Evolutionary conservation across 2,113 vertebrate genomes (phyloP).

Genomic region (Orthochromis indermauri): DNA sequence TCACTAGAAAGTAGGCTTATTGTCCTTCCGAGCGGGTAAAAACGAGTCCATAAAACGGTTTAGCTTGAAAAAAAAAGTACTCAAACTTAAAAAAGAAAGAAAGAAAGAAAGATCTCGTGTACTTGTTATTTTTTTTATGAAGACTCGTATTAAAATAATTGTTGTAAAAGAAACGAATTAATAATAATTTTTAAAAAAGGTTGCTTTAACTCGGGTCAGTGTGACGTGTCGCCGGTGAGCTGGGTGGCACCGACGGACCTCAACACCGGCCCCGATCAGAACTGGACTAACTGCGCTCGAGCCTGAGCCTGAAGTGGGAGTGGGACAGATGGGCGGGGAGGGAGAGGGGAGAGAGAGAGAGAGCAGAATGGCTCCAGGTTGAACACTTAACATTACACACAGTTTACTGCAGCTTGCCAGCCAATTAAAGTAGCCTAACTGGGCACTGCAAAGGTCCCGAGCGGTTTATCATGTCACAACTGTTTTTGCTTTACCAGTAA

Average conservation of each 20-base stretch:
- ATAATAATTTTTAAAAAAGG: accelerated
- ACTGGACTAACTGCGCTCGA: neutral
- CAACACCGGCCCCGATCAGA: neutral
- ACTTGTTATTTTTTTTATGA: neutral
- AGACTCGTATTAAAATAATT: neutral
- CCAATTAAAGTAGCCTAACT: neutral
- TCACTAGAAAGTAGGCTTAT: neutral
- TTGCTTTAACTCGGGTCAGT: neutral
- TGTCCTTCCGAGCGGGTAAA: neutral
- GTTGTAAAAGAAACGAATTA: neutral
- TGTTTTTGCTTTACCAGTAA: neutral
- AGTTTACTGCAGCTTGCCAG: neutral
- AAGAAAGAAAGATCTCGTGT: neutral
- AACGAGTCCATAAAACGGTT: neutral
- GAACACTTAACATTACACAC: neutral
- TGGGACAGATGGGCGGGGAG: neutral
- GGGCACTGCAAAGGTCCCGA: neutral
- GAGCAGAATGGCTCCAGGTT: neutral
- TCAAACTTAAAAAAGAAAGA: neutral
- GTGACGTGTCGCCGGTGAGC: neutral
- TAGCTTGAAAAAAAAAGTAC: neutral
- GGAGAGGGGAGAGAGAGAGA: neutral
- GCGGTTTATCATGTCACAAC: neutral
- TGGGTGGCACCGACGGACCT: neutral
- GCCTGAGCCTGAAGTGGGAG: neutral